Conservation (phyloP, 2,888 invertebrate species). For the Phania funesta region DNA sequence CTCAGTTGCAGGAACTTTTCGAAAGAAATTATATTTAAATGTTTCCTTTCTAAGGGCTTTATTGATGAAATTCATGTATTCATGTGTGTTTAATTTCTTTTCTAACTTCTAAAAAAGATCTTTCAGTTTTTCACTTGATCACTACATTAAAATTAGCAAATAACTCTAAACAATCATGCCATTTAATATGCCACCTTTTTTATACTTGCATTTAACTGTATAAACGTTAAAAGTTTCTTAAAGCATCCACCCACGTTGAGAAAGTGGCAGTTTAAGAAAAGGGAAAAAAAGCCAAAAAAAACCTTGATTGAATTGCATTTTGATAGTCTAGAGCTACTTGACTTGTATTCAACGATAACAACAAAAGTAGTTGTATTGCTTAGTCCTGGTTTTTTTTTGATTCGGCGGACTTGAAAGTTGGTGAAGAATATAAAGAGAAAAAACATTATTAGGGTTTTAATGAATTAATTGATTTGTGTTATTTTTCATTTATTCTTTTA, state of each 20-base stretch:
- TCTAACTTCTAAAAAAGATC: no score
- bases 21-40: no score
- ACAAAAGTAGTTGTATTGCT: conserved; percentile 9
- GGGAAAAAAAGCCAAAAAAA: not conserved
- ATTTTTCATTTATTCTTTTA: not conserved
- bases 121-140: no score
- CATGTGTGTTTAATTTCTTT: no score
- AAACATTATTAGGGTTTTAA: no score
- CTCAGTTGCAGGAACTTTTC: no score
- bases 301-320: conserved; percentile 53
- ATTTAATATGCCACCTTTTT: not conserved
- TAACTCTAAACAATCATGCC: not conserved
- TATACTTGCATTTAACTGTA: not conserved
- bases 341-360: not conserved
- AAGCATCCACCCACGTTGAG: not conserved
- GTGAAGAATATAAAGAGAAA: not conserved
- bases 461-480: conserved; percentile 3
- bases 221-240: conserved; percentile 10
- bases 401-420: not conserved
- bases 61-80: no score
- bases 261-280: not conserved
- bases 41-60: no score
- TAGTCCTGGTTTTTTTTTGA: not conserved
- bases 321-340: conserved; percentile 20
- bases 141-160: no score